phyloP scores from a whole-genome alignment of 1,140 invertebrate genomes.

The Ladona fulva region DNA sequence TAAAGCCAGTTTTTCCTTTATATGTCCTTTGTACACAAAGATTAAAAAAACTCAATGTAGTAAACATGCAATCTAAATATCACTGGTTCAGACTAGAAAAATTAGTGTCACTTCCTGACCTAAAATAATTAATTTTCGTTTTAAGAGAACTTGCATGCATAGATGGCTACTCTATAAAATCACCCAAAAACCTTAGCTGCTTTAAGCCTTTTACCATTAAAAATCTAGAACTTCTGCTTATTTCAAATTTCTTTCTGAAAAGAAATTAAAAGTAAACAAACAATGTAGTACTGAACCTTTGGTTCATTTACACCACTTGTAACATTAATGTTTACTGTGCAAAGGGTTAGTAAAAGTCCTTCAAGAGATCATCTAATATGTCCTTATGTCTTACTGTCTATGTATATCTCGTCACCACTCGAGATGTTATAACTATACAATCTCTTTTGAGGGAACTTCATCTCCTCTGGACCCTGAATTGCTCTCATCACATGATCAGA shows the following conservation, averaged over 20 bases:
- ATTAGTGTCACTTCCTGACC: conserved; percentile 4
- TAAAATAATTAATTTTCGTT: not conserved
- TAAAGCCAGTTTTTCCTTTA: not conserved
- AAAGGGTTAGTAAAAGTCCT: not conserved
- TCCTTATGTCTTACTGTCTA: conserved; percentile 45
- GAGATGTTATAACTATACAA: conserved; percentile 85
- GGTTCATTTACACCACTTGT: not conserved
- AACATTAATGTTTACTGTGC: not conserved
- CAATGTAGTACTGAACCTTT: not conserved
- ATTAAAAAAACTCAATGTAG: not conserved
- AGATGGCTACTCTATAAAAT: not conserved
- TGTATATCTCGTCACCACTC: conserved; percentile 83
- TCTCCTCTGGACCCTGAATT: conserved; percentile 65
- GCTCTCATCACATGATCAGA: conserved; percentile 60
- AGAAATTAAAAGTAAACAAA: not conserved
- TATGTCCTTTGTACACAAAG: not conserved
- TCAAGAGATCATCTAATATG: not conserved
- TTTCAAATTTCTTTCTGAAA: not conserved
- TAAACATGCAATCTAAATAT: not conserved
- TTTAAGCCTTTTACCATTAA: not conserved
- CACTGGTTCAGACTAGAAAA: conserved; percentile 5
- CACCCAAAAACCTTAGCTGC: not conserved
- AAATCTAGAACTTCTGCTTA: not conserved
- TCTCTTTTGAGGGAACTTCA: conserved; percentile 77
- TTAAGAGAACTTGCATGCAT: not conserved